These are phyloP conservation scores for Heliconius nattereri DNA, from an alignment of 1,140 invertebrate species.

Conservation along the genomic window DNA sequence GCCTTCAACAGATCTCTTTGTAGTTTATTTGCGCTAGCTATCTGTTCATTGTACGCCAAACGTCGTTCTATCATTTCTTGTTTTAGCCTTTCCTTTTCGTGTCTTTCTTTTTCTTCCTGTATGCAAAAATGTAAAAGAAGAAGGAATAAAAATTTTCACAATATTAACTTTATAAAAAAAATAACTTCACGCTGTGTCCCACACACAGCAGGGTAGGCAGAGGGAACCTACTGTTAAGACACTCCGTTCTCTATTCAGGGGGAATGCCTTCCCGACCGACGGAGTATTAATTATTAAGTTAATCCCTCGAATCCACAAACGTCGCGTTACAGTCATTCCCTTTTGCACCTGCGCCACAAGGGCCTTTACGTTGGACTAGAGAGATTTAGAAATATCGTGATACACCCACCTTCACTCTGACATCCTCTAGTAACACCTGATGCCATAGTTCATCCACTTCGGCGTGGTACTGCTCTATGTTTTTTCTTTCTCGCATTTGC, in stretches of 20 bases:
- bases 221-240: no score
- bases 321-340: no score
- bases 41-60: constrained; percentile 66
- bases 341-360: no score
- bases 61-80: constrained; percentile 63
- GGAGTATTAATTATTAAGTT: no score
- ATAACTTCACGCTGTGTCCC: background rate
- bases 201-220: background rate
- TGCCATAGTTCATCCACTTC: constrained; percentile 65
- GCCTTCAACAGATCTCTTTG: constrained; percentile 50
- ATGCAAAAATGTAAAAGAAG: background rate
- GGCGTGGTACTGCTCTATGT: constrained; percentile 53
- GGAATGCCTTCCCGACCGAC: no score
- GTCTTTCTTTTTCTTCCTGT: constrained; percentile 61
- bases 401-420: constrained; percentile 56
- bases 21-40: constrained; percentile 63
- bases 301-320: no score
- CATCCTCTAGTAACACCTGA: constrained; percentile 58
- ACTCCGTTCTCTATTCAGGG: no score
- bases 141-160: background rate
- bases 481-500: constrained; percentile 64
- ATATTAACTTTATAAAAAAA: background rate
- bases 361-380: background rate
- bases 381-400: background rate
- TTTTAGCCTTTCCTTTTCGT: constrained; percentile 46